These are phyloP conservation scores for Hecatera dysodea DNA, from an alignment of 2,888 invertebrate genomes.

Conservation along the genomic window DNA sequence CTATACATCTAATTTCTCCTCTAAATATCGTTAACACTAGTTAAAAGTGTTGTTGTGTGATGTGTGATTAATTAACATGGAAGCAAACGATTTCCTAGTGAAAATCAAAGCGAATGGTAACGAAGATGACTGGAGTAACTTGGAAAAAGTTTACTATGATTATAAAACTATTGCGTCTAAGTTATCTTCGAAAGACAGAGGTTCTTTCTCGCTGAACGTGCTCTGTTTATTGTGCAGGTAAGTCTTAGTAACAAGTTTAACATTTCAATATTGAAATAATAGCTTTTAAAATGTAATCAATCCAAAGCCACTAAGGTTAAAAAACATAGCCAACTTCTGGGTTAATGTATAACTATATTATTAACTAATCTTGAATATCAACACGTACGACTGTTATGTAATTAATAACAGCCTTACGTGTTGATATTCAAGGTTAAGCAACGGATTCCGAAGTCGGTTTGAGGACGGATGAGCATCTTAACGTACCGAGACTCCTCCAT, in stretches of 20 bases:
- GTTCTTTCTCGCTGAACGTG: slow-evolving; percentile 81
- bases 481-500: too few relatives aligned
- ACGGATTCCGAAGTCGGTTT: too few relatives aligned
- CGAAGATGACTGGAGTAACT: slow-evolving; percentile 73
- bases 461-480: too few relatives aligned
- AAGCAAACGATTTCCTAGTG: slow-evolving; percentile 78
- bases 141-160: slow-evolving; percentile 72
- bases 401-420: too few relatives aligned
- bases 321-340: too few relatives aligned
- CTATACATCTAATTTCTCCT: neutral
- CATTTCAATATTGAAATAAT: too few relatives aligned
- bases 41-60: slow-evolving; percentile 27
- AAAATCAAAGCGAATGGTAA: slow-evolving; percentile 81
- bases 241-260: slow-evolving; percentile 17
- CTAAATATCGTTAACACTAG: slow-evolving; percentile 13
- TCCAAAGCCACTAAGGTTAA: too few relatives aligned
- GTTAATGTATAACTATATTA: too few relatives aligned
- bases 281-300: too few relatives aligned
- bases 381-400: too few relatives aligned
- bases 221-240: slow-evolving; percentile 86
- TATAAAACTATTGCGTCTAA: slow-evolving; percentile 73
- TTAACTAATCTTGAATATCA: too few relatives aligned
- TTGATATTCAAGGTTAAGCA: too few relatives aligned
- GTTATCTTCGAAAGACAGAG: slow-evolving; percentile 76
- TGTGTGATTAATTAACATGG: slow-evolving; percentile 68